Conservation (phyloP, 1,140 invertebrate genomes). For the Ectropis grisescens region DNA sequence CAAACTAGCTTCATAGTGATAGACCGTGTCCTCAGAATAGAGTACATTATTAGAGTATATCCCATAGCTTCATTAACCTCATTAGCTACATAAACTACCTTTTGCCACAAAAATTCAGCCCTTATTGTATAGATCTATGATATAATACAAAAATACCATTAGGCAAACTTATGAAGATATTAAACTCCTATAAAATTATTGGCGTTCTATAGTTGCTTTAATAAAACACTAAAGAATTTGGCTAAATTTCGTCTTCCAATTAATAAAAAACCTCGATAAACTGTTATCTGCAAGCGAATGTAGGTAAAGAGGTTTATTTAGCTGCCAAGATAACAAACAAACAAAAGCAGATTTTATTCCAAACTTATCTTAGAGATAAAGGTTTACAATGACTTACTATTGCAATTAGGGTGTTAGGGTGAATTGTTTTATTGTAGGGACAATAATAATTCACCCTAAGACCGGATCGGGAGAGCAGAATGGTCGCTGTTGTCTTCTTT, state of each 20-base stretch:
- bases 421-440: too few species aligned
- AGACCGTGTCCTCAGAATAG: too few species aligned
- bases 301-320: background rate
- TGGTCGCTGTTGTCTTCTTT: background rate
- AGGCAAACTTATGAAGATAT: background rate
- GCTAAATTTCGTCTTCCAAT: background rate
- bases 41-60: too few species aligned
- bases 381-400: conserved; percentile 32
- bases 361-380: conserved; percentile 25
- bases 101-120: too few species aligned
- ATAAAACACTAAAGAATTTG: background rate
- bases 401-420: conserved; percentile 34
- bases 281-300: background rate
- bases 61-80: too few species aligned
- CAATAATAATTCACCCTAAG: too few species aligned
- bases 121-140: too few species aligned
- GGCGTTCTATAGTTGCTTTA: background rate
- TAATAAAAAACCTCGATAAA: too few species aligned
- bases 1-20: too few species aligned
- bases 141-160: too few species aligned
- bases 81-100: too few species aligned
- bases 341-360: conserved; percentile 16
- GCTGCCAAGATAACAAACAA: conserved; percentile 3
- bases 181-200: background rate
- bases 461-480: too few species aligned